Base-by-base conservation (phyloP, 2,113 vertebrate genomes). In the Percina caprodes region DNA sequence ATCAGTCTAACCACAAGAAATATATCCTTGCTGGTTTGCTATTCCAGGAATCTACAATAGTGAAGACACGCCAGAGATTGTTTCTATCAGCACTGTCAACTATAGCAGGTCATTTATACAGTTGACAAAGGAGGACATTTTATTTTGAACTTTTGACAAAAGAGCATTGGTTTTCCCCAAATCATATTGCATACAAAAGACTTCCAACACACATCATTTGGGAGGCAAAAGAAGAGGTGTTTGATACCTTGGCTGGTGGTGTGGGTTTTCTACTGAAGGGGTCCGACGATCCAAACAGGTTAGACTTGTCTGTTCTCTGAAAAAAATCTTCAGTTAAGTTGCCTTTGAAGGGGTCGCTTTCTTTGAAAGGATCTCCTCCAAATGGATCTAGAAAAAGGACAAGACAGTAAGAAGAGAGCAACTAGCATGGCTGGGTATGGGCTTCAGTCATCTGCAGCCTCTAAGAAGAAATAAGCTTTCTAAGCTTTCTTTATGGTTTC, bases 321-420 rank as follows among this genome's bases (percentile, higher is more conserved):
- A 97, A 97, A 77, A 97, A 97, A 88, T 98, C 96, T 0, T 97
- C 96, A 3, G 96, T 80, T 49, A 93, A 89, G 19, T 95, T 91
- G 8, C 92, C 93, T 65, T 85, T 95, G 91, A 99, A 99, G 0
- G 96, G 97, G 82, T 99, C 97, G 0, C 89, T 97, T 86, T 98
- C 97, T 92, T 96, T 97, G 88, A 99, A 99, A 0, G 98, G 97
- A 90, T 99, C 98, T 7, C 94, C 96, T 74, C 96, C 98, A 70
- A 99, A 99, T 0, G 97, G 97, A 93, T 99, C 98, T 97, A 77
- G n/a, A 63, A 74, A 59, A 77, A 58, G 11, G 26, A 10, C 62
- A 75, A 35, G 2, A 12, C 18, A 24, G 30, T 76, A 23, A 72
- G 51, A 62, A 26, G 4, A 52, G 14, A 35, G 18, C 5, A 19